These are phyloP conservation scores for Bombycilla garrulus DNA, from an alignment of 2,113 vertebrate genomes.

Conservation along the genomic window DNA sequence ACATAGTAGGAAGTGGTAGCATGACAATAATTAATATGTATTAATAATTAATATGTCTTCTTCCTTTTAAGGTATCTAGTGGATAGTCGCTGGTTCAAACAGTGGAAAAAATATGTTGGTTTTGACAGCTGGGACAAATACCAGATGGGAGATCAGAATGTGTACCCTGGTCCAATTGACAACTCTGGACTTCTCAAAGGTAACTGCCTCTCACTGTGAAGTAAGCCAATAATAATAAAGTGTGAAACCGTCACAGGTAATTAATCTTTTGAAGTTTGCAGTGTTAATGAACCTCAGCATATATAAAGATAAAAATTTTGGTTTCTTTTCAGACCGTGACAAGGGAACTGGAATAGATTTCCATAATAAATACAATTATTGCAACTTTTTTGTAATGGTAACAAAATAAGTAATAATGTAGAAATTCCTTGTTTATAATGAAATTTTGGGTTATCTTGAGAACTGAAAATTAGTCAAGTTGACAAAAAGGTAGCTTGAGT, in stretches of 20 bases:
- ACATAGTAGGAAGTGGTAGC: neutral
- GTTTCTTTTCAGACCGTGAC: neutral
- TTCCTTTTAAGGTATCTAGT: constrained; percentile 88
- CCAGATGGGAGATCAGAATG: constrained; percentile 97
- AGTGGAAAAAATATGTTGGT: constrained; percentile 99
- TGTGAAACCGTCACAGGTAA: neutral
- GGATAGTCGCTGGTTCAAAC: constrained; percentile 99
- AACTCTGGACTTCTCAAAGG: constrained; percentile 97
- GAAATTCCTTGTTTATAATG: neutral
- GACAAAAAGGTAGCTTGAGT: neutral
- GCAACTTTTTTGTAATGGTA: neutral
- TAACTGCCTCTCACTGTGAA: constrained; percentile 62
- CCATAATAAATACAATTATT: neutral
- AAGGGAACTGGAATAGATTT: neutral
- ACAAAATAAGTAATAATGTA: neutral
- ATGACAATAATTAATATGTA: neutral
- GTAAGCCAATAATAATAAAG: neutral
- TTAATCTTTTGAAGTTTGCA: neutral
- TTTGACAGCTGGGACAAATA: constrained; percentile 99
- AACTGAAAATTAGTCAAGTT: neutral
- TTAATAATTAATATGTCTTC: constrained; percentile 14
- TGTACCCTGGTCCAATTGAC: constrained; percentile 97
- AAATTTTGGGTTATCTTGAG: neutral
- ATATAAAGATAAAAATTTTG: neutral
- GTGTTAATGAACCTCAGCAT: neutral